phyloP scores from a whole-genome alignment of 2,797 vertebrate species.

The Microtus californicus region DNA sequence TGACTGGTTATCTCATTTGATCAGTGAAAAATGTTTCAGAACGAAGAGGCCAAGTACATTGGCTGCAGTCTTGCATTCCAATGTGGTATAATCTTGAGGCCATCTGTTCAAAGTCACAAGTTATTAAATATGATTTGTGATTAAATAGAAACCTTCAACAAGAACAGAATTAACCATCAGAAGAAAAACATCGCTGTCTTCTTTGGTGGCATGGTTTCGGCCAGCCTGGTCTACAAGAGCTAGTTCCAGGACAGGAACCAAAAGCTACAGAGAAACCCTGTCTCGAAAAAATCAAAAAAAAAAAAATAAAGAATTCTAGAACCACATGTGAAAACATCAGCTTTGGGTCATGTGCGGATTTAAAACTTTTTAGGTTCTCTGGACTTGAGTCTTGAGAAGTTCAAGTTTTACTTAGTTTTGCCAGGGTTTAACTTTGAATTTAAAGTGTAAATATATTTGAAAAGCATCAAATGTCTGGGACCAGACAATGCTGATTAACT shows the following conservation, averaged over 20 bases:
- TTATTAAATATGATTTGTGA: slow-evolving; percentile 67
- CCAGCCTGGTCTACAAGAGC: too few relatives aligned
- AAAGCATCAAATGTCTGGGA: slow-evolving; percentile 63
- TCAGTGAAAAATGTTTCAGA: slow-evolving; percentile 60
- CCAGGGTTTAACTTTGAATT: slow-evolving; percentile 7
- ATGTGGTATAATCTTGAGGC: slow-evolving; percentile 35
- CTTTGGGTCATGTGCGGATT: slow-evolving; percentile 19
- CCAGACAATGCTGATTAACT: slow-evolving; percentile 63
- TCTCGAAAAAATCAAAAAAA: too few relatives aligned
- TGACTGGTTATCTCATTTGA: slow-evolving; percentile 58
- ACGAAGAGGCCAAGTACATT: slow-evolving; percentile 50
- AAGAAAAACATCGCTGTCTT: slow-evolving; percentile 31
- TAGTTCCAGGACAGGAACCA: too few relatives aligned
- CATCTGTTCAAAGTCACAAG: slow-evolving; percentile 76
- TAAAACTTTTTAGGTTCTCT: slow-evolving; percentile 36
- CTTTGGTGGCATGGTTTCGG: slow-evolving; percentile 26
- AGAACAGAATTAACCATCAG: slow-evolving; percentile 26
- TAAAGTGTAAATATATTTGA: slow-evolving; percentile 68
- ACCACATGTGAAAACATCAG: slow-evolving; percentile 63
- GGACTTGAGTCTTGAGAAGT: slow-evolving; percentile 37
- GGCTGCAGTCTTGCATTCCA: slow-evolving; percentile 28
- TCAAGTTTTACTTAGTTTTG: slow-evolving; percentile 66
- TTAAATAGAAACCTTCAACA: slow-evolving; percentile 53
- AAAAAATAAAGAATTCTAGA: not conserved
- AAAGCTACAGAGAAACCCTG: too few relatives aligned